These are phyloP conservation scores for Holacanthella duospinosa DNA, from an alignment of 2,888 invertebrate genomes.

Conservation along the genomic window DNA sequence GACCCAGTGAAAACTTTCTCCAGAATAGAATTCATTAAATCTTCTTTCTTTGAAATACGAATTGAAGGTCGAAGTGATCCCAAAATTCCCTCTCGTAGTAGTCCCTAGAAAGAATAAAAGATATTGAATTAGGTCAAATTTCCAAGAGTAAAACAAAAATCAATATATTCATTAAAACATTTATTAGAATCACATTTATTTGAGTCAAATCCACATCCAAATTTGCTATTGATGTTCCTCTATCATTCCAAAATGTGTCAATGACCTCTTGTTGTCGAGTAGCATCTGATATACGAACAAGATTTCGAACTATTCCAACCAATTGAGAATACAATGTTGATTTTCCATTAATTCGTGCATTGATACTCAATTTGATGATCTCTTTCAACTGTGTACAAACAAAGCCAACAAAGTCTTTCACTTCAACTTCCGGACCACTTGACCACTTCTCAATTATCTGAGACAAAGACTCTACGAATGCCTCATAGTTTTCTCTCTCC, in stretches of 20 bases:
- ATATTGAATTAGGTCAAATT: neutral
- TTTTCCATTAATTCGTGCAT: neutral
- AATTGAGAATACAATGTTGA: neutral
- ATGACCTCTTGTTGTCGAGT: conserved; percentile 10
- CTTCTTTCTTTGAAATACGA: conserved; percentile 18
- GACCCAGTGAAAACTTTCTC: conserved; percentile 5
- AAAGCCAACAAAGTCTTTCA: neutral
- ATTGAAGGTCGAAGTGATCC: conserved; percentile 32
- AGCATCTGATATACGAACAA: conserved; percentile 13
- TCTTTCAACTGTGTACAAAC: neutral
- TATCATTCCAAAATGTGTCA: conserved; percentile 18
- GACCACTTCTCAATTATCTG: neutral
- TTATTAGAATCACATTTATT: conserved; percentile 14
- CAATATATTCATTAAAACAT: no score
- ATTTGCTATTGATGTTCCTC: conserved; percentile 6
- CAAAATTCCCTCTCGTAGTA: conserved; percentile 38
- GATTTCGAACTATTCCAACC: conserved; percentile 16
- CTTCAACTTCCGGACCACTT: no score
- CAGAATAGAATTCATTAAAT: conserved; percentile 28
- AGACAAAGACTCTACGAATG: neutral
- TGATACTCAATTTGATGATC: neutral
- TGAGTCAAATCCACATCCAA: neutral
- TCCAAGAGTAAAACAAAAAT: no score
- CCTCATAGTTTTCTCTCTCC: conserved; percentile 5
- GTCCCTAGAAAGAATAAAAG: conserved; percentile 25